Percentiles rank a stretch among this genome's conserved stretches.
phyloP scores from a whole-genome alignment of 2,797 vertebrate species.

The Molossus molossus region DNA sequence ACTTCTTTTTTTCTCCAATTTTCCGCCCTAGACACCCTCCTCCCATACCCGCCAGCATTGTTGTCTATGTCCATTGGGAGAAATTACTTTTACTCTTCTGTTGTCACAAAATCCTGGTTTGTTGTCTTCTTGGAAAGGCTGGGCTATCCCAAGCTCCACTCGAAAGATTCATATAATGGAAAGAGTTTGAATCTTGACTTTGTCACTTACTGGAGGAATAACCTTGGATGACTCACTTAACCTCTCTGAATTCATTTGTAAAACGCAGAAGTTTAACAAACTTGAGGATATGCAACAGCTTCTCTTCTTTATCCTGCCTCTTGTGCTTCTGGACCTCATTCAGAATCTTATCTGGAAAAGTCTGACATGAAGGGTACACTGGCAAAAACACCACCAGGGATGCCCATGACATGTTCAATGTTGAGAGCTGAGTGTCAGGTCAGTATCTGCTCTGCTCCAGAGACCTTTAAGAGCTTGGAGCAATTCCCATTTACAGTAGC shows the following conservation, averaged over 20 bases:
- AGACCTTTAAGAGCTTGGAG: not conserved
- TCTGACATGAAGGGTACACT: not conserved
- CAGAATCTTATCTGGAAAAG: not conserved
- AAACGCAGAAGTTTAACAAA: conserved; percentile 3
- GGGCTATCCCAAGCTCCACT: not conserved
- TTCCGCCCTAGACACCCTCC: too few relatives aligned
- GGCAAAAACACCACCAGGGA: not conserved
- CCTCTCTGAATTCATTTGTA: not conserved
- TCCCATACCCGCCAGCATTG: too few relatives aligned
- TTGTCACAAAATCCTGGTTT: not conserved
- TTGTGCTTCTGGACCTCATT: not conserved
- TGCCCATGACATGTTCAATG: not conserved
- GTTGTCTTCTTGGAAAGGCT: not conserved
- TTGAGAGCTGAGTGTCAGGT: not conserved
- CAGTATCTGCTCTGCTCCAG: not conserved
- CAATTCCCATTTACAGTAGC: not conserved
- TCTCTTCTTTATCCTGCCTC: not conserved
- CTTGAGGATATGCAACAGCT: not conserved
- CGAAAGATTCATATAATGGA: not conserved
- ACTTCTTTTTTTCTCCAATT: not conserved
- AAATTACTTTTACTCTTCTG: not conserved
- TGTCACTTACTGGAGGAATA: not conserved
- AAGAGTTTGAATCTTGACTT: not conserved
- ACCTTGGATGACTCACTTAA: not conserved
- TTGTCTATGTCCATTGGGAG: not conserved